These are phyloP conservation scores for Disparrhopalites patrizii DNA, from an alignment of 2,888 invertebrate genomes.

Conservation along the genomic window DNA sequence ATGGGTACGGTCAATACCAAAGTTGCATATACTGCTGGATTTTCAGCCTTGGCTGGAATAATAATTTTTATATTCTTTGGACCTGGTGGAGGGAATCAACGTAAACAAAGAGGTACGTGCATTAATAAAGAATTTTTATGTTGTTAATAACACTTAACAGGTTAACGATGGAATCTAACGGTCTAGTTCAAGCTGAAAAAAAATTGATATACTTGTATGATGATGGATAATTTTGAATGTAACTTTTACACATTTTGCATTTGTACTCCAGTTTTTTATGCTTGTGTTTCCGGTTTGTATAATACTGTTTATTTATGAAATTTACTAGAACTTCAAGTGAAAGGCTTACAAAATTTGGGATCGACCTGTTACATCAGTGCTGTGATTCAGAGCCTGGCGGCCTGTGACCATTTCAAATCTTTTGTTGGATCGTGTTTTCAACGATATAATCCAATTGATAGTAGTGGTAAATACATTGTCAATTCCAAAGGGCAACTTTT, in stretches of 20 bases:
- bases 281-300: not conserved
- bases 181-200: no score
- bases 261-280: not conserved
- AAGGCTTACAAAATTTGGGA: conserved; percentile 22
- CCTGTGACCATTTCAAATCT: conserved; percentile 22
- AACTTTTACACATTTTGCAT: not conserved
- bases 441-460: conserved; percentile 15
- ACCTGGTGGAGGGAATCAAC: not conserved
- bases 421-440: conserved; percentile 8
- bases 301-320: not conserved
- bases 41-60: conserved; percentile 24
- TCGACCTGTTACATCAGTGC: conserved; percentile 25
- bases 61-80: conserved; percentile 24
- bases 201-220: no score
- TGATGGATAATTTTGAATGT: not conserved
- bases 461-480: conserved; percentile 3
- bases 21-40: conserved; percentile 18
- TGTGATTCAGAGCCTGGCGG: conserved; percentile 25
- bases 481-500: conserved; percentile 24
- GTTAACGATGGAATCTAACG: no score
- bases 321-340: conserved; percentile 19
- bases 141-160: no score
- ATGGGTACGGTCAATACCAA: conserved; percentile 26
- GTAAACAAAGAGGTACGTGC: conserved; percentile 7
- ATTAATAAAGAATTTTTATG: no score